Evolutionary conservation across 2,113 vertebrate genomes (phyloP), one percentile per base, ranked within the genome.

Genomic region (Lophochroa leadbeateri): DNA sequence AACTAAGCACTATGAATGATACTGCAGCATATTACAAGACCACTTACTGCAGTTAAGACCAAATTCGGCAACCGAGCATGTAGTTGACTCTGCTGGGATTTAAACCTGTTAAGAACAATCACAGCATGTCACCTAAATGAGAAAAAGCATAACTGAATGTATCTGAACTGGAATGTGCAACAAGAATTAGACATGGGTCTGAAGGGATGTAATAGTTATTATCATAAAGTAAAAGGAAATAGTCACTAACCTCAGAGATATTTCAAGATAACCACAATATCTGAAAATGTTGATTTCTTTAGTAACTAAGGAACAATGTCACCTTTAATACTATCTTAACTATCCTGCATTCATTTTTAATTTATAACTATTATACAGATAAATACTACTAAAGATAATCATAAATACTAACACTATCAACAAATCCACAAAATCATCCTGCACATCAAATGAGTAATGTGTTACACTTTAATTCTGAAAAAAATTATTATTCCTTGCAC

Each of bases 1-100:
- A 57, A 79, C 46, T 27, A 43, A 0, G 0, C 11, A 39, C n/a
- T 52, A 9, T 23, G 24, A 27, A 60, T 49, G 9, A 12, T 81
- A 49, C 29, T 61, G 12, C 3, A 0, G 33, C 1, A 35, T 17
- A 68, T 39, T 72, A 83, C 20, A 80, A 7, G 17, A 69, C 11
- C 8, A 18, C 63, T 55, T 65, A 53, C 27, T 79, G 46, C 47
- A 33, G 29, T 37, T 7, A 68, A 88, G 39, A 55, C 2, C 15
- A 88, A 65, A 76, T 60, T 79, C 57, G 53, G 33, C 27, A 68
- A 24, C 1, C 68, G 16, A 63, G 41, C 50, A 70, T 33, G 7
- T 23, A 58, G 11, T 19, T 70, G 29, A 61, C 14, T 60, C 25
- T 57, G 31, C 7, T 72, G 7, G 4, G 53, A 83, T 19, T 80